Percentiles rank a stretch among this genome's conserved stretches.
These are phyloP conservation scores for Ennomos fuscantarius DNA, from an alignment of 2,888 invertebrate genomes.

Conservation along the genomic window DNA sequence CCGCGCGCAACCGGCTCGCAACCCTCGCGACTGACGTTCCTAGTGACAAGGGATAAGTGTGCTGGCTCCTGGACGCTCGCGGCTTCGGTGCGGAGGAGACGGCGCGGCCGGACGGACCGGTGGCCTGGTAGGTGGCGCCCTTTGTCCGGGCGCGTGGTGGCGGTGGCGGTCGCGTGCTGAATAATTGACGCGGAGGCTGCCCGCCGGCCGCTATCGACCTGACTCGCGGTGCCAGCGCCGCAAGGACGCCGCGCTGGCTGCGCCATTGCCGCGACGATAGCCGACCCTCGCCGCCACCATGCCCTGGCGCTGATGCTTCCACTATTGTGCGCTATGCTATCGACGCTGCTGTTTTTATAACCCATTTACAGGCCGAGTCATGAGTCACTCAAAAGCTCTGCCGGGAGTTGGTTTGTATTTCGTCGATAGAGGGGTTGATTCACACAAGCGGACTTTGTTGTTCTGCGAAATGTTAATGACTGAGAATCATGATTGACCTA, in stretches of 20 bases:
- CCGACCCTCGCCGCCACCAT: conserved; percentile 53
- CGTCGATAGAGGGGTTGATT: conserved; percentile 17
- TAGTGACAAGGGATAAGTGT: conserved; percentile 68
- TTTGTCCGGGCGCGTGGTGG: conserved; percentile 69
- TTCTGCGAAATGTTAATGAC: conserved; percentile 39
- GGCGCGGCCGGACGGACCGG: conserved; percentile 59
- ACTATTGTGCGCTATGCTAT: conserved; percentile 34
- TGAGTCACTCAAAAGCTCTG: conserved; percentile 27
- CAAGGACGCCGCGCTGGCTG: conserved; percentile 83
- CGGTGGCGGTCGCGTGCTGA: conserved; percentile 73
- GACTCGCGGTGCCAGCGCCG: conserved; percentile 72
- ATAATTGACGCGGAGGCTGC: conserved; percentile 80
- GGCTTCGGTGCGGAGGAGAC: conserved; percentile 49
- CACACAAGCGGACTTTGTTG: conserved; percentile 26
- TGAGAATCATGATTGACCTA: conserved; percentile 26
- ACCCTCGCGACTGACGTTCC: conserved; percentile 55
- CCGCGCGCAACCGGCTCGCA: conserved; percentile 56
- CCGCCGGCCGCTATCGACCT: conserved; percentile 83
- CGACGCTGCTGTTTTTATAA: conserved; percentile 35
- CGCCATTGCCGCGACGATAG: conserved; percentile 62
- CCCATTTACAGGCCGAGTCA: conserved; percentile 28
- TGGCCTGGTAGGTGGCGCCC: conserved; percentile 75
- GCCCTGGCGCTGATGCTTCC: conserved; percentile 19
- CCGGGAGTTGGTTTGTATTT: conserved; percentile 17
- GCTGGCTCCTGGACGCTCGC: conserved; percentile 54